Conservation (phyloP, 2,888 invertebrate species). For the Orthosia gothica region DNA sequence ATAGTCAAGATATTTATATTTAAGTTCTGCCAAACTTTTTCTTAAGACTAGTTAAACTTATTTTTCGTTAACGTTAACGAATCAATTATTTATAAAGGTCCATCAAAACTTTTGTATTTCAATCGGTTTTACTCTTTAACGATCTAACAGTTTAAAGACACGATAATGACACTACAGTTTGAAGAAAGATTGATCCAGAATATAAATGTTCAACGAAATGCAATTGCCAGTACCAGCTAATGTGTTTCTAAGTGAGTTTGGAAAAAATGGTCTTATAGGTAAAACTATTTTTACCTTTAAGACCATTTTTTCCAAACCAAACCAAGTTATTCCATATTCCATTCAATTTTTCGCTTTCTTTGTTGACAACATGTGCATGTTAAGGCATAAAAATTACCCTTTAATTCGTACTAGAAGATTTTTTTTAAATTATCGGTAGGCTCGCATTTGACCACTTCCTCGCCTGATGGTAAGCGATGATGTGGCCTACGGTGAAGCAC, state of each 20-base stretch:
- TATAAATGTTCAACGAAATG: conserved; percentile 51
- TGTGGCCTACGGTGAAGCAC: too few relatives aligned
- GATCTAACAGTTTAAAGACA: conserved; percentile 1
- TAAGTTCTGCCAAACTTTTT: conserved; percentile 7
- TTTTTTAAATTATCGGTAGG: too few relatives aligned
- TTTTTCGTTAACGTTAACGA: conserved; percentile 20
- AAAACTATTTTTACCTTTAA: conserved; percentile 27
- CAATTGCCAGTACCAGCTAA: conserved; percentile 45
- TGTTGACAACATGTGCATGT: background rate
- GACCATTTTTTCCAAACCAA: too few relatives aligned
- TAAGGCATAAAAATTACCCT: background rate
- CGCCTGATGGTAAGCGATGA: too few relatives aligned
- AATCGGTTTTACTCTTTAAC: conserved; percentile 19
- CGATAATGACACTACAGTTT: conserved; percentile 17
- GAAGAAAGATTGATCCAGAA: conserved; percentile 46
- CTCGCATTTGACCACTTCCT: too few relatives aligned
- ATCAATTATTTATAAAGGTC: conserved; percentile 26
- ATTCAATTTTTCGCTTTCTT: background rate
- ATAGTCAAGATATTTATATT: background rate
- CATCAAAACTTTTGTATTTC: conserved; percentile 27
- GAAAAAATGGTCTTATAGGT: conserved; percentile 12
- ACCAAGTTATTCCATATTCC: conserved; percentile 21
- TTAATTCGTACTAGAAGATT: background rate
- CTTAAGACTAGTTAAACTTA: conserved; percentile 10
- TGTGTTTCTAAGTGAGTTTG: conserved; percentile 50